Evolutionary conservation across 1,140 invertebrate genomes (phyloP), one percentile per base, ranked within the genome.

Genomic region (Rhagoletis pomonella): DNA sequence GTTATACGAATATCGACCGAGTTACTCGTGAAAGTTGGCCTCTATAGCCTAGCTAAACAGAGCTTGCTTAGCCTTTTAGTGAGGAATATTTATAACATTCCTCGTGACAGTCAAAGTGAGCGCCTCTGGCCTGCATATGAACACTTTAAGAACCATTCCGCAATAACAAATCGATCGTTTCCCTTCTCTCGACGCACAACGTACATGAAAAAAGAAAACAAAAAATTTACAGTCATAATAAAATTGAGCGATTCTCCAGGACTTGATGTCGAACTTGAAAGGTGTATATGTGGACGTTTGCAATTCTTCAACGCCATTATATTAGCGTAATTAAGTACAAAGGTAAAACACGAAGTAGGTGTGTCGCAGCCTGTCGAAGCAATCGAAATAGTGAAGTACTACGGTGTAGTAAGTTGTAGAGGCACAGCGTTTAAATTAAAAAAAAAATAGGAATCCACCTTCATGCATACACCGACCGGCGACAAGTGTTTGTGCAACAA

Each of bases 401-500:
- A 29, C 29, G 29, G 29, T 29, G 29, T 29, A 29, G 29, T 6
- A 50, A 81, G 44, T 55, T 17, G 47, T 42, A 81, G 47, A 19
- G 55, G 69, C 17, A 73, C 29, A 29, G 10, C 10, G 2, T 7
- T 0, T 12, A 81, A 81, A 81, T 81, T 9, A 44, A 73, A 73
- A 67, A 67, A 29, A 67, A 47, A n/a, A 17, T 14, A 5, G 42
- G 44, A 47, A 73, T 44, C 39, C 67, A 44, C 42, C n/a, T 55
- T 9, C 19, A 17, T n/a, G 17, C 55, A n/a, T 62, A 6, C 73
- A 42, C 50, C 47, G 73, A 17, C 73, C 50, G 73, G 73, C 73
- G 73, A 81, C 73, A 81, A 81, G 73, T 81, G 47, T 55, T 81
- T 81, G n/a, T 47, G 73, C 73, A 81, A 55, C 47, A 81, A 55